These are phyloP conservation scores for Brachyhypopomus occidentalis DNA, from an alignment of 2,113 vertebrate genomes.

Conservation along the genomic window DNA sequence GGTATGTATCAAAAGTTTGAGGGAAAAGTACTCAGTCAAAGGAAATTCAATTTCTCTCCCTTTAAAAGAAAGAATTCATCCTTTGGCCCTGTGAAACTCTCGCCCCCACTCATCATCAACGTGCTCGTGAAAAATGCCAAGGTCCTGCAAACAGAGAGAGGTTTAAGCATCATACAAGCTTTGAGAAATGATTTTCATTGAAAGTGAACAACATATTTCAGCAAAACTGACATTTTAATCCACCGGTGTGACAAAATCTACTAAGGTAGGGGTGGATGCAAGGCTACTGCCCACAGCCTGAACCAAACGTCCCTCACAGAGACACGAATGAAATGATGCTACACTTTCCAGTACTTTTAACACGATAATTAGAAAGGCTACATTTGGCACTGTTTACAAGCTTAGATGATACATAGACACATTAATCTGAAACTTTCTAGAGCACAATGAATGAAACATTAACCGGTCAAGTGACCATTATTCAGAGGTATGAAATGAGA, in stretches of 20 bases:
- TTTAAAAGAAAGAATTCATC: slow-evolving; percentile 8
- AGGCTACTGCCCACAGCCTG: background rate
- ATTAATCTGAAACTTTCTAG: no score
- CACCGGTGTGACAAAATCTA: background rate
- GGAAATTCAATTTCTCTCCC: background rate
- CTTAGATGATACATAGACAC: no score
- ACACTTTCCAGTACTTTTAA: no score
- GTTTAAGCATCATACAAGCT: background rate
- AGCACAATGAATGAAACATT: no score
- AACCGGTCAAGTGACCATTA: no score
- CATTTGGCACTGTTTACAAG: no score
- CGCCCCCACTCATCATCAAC: background rate
- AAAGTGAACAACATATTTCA: slow-evolving; percentile 10
- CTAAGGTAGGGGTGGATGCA: no score
- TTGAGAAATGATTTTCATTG: slow-evolving; percentile 12
- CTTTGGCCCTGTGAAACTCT: background rate
- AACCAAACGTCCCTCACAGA: no score
- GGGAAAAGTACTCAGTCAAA: background rate
- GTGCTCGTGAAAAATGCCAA: slow-evolving; percentile 10
- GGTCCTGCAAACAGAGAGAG: background rate
- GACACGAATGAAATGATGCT: no score
- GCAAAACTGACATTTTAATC: slow-evolving; percentile 13
- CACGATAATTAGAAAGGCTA: no score
- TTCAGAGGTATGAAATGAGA: no score
- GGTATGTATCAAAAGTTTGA: background rate